phyloP scores from a whole-genome alignment of 2,888 invertebrate genomes.

The Eledona agricola region DNA sequence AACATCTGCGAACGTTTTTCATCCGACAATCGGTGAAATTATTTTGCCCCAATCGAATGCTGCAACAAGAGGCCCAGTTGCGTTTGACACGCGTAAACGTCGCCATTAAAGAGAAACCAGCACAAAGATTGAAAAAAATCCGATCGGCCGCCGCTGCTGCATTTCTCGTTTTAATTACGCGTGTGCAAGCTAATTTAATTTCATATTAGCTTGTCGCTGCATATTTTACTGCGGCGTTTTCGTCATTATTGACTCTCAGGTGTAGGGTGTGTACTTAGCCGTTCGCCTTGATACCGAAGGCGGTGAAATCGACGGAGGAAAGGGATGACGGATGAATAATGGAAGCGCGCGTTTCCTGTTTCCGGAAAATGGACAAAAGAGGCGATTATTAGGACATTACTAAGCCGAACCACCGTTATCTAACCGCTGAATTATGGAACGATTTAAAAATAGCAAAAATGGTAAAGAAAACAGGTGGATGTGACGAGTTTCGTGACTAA shows the following conservation, averaged over 20 bases:
- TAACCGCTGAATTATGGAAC: too few relatives aligned
- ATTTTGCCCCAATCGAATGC: background rate
- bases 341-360: constrained; percentile 3
- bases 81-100: constrained; percentile 2
- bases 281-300: constrained; percentile 5
- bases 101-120: too few relatives aligned
- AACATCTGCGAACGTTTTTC: background rate
- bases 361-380: constrained; percentile 3
- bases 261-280: constrained; percentile 13
- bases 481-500: constrained; percentile 10
- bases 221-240: constrained; percentile 21
- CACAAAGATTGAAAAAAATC: too few relatives aligned
- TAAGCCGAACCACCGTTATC: too few relatives aligned
- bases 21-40: background rate
- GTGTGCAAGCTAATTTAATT: background rate
- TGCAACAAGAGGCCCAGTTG: background rate
- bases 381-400: too few relatives aligned
- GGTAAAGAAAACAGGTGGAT: constrained; percentile 12
- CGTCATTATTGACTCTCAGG: constrained; percentile 18
- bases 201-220: too few relatives aligned
- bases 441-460: background rate
- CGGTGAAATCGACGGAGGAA: constrained; percentile 4
- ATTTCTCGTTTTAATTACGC: constrained; percentile 7
- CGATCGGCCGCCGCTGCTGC: background rate
- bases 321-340: constrained; percentile 1